A percentile compares a stretch with the other conserved stretches of the same genome.
phyloP scores from a whole-genome alignment of 2,888 invertebrate species.

The Stenodera caucasica region DNA sequence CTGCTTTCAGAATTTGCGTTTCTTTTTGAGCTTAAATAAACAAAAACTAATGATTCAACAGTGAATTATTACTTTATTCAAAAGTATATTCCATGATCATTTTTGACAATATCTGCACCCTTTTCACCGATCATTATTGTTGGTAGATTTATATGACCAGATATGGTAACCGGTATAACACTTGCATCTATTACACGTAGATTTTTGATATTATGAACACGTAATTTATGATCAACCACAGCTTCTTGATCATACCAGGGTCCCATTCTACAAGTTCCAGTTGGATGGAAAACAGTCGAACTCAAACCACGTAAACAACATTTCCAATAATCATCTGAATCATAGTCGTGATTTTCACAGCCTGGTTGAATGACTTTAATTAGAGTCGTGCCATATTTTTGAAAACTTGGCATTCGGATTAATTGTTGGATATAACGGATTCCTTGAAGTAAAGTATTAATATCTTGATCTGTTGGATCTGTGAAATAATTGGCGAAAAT shows the following conservation, averaged over 20 bases:
- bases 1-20: too few species aligned
- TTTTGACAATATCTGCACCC: constrained; percentile 79
- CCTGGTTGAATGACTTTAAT: constrained; percentile 57
- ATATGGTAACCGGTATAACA: constrained; percentile 77
- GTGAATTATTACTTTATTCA: too few species aligned
- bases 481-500: constrained; percentile 82
- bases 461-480: constrained; percentile 62
- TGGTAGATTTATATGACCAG: constrained; percentile 82
- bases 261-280: constrained; percentile 59
- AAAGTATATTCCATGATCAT: too few species aligned
- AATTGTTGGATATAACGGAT: constrained; percentile 60
- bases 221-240: too few species aligned
- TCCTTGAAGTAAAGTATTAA: constrained; percentile 47
- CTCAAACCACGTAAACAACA: constrained; percentile 60
- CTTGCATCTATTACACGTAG: constrained; percentile 71
- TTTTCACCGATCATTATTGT: constrained; percentile 84
- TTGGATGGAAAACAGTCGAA: constrained; percentile 44
- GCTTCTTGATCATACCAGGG: constrained; percentile 58
- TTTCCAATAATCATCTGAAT: constrained; percentile 71
- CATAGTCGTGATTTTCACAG: constrained; percentile 58
- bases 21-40: too few species aligned
- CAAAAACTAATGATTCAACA: too few species aligned
- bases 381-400: constrained; percentile 53
- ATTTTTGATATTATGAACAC: constrained; percentile 56
- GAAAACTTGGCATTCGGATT: constrained; percentile 56